Evolutionary conservation across 2,113 vertebrate genomes (phyloP), one percentile per base, ranked within the genome.

Genomic region (Girardinichthys multiradiatus): DNA sequence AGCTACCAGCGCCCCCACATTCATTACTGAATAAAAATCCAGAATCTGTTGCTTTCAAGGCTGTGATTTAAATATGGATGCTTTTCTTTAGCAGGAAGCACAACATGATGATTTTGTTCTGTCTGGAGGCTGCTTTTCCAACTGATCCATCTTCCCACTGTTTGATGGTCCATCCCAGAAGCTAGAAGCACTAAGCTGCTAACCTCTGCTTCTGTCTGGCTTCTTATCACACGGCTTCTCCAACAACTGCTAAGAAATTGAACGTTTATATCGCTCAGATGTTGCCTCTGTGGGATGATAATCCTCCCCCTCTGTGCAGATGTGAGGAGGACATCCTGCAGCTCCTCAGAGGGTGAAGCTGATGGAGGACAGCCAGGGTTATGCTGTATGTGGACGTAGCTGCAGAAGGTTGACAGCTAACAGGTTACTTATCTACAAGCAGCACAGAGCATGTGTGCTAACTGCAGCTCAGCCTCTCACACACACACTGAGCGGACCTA

Each of bases 321-420:
- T 71, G 69, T n/a, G 39, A 69, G 54, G 45, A 6, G 4, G 15
- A 7, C 29, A 17, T 15, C 28, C 58, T 30, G 28, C 57, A 57
- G 59, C 45, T 42, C 63, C n/a, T 17, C 10, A 64, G 70, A 72
- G 26, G 42, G 45, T 10, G 26, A 33, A 14, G 61, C 71, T 57
- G 76, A 75, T 74, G 62, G 65, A 72, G 54, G 29, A 17, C 21
- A 28, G 64, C 59, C 69, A 67, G 64, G 33, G 54, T 87, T 74
- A 86, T 76, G 84, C 83, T 72, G 70, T 87, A 71, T 84, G 82
- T 45, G 72, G 19, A 69, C 66, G 24, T 86, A 90, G 85, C 85
- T 91, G 90, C 59, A 77, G 48, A 27, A 26, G 24, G 57, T 26
- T 67, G 77, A n/a, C n/a, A n/a, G n/a, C n/a, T n/a, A n/a, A n/a